Conservation (phyloP, 2,797 vertebrate genomes). For the Amphiprion clarkii region DNA sequence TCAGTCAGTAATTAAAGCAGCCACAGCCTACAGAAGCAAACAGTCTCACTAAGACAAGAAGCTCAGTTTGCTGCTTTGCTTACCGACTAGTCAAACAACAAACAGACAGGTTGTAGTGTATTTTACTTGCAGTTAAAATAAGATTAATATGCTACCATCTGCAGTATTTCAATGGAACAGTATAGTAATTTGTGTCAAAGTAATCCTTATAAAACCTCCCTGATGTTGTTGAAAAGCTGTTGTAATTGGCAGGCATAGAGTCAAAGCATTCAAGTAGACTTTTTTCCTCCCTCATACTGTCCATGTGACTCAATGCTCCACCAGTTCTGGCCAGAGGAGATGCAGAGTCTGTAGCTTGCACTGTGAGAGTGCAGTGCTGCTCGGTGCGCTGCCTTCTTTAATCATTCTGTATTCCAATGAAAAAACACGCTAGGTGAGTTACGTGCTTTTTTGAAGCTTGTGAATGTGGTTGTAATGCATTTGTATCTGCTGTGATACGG, state of each 20-base stretch:
- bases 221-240: slow-evolving; percentile 38
- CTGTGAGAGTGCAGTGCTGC: slow-evolving; percentile 81
- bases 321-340: slow-evolving; percentile 75
- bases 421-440: slow-evolving; percentile 86
- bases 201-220: slow-evolving; percentile 21
- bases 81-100: background rate
- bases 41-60: background rate
- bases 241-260: slow-evolving; percentile 74
- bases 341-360: slow-evolving; percentile 71
- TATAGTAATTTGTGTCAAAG: background rate
- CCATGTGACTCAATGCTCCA: slow-evolving; percentile 86
- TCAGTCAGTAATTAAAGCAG: slow-evolving; percentile 6
- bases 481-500: slow-evolving; percentile 18
- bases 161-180: background rate
- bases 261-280: slow-evolving; percentile 73
- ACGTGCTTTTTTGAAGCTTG: slow-evolving; percentile 1
- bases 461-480: background rate
- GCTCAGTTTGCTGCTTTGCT: background rate
- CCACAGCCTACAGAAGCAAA: slow-evolving; percentile 4
- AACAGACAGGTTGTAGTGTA: background rate
- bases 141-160: background rate
- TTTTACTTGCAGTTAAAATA: background rate
- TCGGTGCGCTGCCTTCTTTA: slow-evolving; percentile 64
- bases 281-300: slow-evolving; percentile 75
- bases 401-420: slow-evolving; percentile 84